Base-by-base conservation (phyloP, 35 echinoderm and acorn worm species). In the Diadema setosum region DNA sequence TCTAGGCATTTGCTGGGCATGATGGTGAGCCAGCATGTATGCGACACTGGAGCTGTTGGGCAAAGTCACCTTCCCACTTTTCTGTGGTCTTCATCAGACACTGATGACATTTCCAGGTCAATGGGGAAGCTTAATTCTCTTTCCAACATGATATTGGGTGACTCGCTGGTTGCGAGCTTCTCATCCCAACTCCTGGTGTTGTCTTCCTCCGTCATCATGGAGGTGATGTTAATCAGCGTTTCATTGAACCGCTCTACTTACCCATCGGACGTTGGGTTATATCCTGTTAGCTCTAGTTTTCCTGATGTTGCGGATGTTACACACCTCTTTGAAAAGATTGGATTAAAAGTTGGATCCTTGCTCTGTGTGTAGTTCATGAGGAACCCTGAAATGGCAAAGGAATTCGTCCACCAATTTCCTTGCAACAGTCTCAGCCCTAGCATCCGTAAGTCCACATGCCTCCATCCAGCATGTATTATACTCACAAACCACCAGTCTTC, bases 291-390 rank as follows among this genome's bases (percentile, higher is more conserved):
- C 84, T 6, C 81, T 6, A 14, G 81, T 86, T 45, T 85, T 90
- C 16, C 24, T 2, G 2, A 90, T 90, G 23, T 48, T 39, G 17
- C 83, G 58, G 11, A 90, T 11, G 20, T 24, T 45, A 46, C 89
- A 91, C 18, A 87, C 65, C 40, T 86, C 65, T 5, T 11, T 2
- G 32, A 91, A 86, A 0, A 91, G 4, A 7, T 57, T 36, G 18
- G 39, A 57, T 48, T 93, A 84, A 78, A 94, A 94, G 35, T 94
- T 94, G 14, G 59, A 7, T 32, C 92, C 92, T 45, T 89, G 86
- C 45, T 94, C 87, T n/a, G 76, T 41, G 39, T 89, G 85, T 7
- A 93, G n/a, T 39, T 82, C 39, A 0, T 3, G 1, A 11, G 91
- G 91, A 3, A 93, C 31, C 1, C 92, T 83, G 75, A 85, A 94